phyloP scores from a whole-genome alignment of 2,888 invertebrate species.

The Platypus cylindrus region DNA sequence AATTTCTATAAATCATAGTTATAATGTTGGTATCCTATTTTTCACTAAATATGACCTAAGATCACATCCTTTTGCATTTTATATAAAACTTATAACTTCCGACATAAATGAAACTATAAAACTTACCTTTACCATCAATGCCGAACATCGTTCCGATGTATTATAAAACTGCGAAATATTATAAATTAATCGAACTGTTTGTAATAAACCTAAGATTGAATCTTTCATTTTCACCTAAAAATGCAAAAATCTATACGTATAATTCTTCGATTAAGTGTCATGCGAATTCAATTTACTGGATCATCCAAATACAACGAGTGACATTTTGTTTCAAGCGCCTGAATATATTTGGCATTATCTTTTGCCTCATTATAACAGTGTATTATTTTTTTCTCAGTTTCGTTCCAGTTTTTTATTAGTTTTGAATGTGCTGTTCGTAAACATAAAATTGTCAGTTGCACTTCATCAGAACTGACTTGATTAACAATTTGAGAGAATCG shows the following conservation, averaged over 20 bases:
- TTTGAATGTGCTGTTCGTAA: conserved; percentile 66
- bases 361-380: conserved; percentile 93
- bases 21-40: no score
- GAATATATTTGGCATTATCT: conserved; percentile 91
- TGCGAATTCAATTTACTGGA: no score
- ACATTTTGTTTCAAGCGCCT: conserved; percentile 87
- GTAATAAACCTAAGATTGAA: conserved; percentile 75
- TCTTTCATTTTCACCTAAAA: conserved; percentile 71
- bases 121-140: conserved; percentile 94
- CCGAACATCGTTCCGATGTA: conserved; percentile 90
- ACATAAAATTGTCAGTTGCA: conserved; percentile 63
- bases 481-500: conserved; percentile 80
- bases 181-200: conserved; percentile 86
- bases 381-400: conserved; percentile 80
- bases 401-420: conserved; percentile 68
- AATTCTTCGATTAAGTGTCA: no score
- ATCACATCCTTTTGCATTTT: no score
- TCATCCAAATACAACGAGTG: conserved; percentile 87
- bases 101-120: no score
- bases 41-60: no score
- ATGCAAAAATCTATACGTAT: no score
- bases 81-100: no score
- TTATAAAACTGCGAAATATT: conserved; percentile 93
- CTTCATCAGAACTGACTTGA: conserved; percentile 61
- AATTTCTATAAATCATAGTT: no score